These are phyloP conservation scores for Globicephala melas DNA, from an alignment of 2,113 vertebrate genomes.

Conservation along the genomic window DNA sequence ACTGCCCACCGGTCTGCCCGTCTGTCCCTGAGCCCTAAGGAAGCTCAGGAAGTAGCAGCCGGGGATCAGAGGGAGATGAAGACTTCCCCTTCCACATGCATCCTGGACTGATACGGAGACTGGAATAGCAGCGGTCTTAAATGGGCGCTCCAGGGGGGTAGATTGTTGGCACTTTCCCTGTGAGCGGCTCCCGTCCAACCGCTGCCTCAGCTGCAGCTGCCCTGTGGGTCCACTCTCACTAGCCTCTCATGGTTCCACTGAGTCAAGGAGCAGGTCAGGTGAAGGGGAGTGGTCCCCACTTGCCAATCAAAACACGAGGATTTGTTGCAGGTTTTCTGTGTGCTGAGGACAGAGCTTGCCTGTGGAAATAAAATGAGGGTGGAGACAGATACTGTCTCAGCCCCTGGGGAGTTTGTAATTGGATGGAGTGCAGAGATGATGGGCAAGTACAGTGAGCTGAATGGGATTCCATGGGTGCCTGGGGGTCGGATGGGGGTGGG, in stretches of 20 bases:
- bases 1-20: background rate
- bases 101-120: background rate
- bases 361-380: background rate
- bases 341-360: no score
- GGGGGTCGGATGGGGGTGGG: background rate
- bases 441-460: background rate
- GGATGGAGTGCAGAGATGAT: background rate
- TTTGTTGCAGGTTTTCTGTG: background rate
- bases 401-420: background rate
- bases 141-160: background rate
- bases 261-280: background rate
- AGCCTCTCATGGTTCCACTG: background rate
- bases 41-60: conserved; percentile 38
- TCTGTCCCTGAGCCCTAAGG: background rate
- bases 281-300: background rate
- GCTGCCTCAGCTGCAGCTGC: background rate
- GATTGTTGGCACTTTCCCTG: background rate
- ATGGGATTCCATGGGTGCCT: no score
- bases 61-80: conserved; percentile 35
- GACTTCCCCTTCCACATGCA: background rate
- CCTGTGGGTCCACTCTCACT: background rate
- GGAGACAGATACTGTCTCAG: background rate
- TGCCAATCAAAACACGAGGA: background rate
- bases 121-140: background rate
- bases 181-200: accelerated